Evolutionary conservation across 2,888 invertebrate genomes (phyloP).

Genomic region (Euproctis similis): DNA sequence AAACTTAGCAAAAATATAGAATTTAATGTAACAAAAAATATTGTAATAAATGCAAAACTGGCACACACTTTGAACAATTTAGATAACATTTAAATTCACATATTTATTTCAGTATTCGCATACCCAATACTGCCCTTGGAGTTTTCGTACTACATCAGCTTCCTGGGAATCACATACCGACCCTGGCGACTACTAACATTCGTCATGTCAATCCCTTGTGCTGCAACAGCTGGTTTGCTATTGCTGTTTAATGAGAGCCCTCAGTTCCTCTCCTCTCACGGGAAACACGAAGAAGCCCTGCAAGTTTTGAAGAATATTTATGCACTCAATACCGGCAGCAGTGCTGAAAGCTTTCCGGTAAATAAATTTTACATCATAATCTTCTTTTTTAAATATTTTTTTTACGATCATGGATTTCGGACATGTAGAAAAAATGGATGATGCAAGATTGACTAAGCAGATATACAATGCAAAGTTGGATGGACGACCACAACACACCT

Average conservation of each 20-base stretch:
- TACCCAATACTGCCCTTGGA: conserved; percentile 80
- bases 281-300: conserved; percentile 76
- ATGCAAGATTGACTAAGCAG: no score
- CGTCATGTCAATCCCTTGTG: conserved; percentile 78
- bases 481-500: no score
- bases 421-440: no score
- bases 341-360: conserved; percentile 51
- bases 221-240: conserved; percentile 76
- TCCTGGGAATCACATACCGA: conserved; percentile 74
- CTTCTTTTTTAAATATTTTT: neutral
- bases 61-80: no score
- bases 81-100: no score
- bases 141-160: conserved; percentile 53
- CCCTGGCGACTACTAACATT: conserved; percentile 87
- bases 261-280: conserved; percentile 80
- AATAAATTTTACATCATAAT: no score
- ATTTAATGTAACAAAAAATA: no score
- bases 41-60: no score
- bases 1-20: no score
- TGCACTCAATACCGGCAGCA: conserved; percentile 49
- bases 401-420: no score
- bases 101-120: conserved; percentile 71
- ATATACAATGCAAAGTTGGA: no score
- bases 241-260: conserved; percentile 84
- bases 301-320: conserved; percentile 54